Evolutionary conservation across 1,140 invertebrate genomes (phyloP), one percentile per base, ranked within the genome.

Genomic region (Caenorhabditis inopinata): DNA sequence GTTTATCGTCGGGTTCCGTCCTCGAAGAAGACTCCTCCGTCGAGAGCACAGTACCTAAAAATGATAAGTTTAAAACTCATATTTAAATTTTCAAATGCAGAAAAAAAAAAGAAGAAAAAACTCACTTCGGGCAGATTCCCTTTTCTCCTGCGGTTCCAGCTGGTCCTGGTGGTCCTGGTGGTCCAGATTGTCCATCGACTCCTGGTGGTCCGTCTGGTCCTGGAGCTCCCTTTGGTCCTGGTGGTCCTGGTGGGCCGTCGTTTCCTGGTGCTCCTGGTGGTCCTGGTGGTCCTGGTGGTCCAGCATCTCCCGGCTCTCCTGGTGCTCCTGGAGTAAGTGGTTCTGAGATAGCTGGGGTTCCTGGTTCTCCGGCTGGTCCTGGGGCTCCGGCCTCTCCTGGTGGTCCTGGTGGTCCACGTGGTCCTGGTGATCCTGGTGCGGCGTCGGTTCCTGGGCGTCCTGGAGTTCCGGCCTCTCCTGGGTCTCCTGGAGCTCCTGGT

Each of bases 281-380:
- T 51, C 83, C 83, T 23, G 78, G 49, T 58, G 27, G 45, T 79
- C 68, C 32, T 62, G 74, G 1, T 42, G 74, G 25, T 78, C 76
- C 76, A 45, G 75, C 80, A 74, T 87, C 86, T 84, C 86, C 86
- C n/a, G 74, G 58, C 74, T 87, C 85, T 82, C 86, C 86, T 21
- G 85, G 86, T 74, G 88, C 87, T 87, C 86, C 86, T 48, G 86
- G 86, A 47, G 83, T 84, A 32, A 85, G 84, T 74, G 86, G 85
- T 75, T 87, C 86, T 29, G 62, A 79, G 25, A 84, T 79, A 16
- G 86, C 86, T 27, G 86, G 82, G 35, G 49, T 80, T 82, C 81
- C 81, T 42, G 51, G 32, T 14, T 78, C 76, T 78, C 76, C 76
- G 12, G 49, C 49, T 53, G 82, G 82, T 83, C 82, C 82, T 62